Evolutionary conservation across 2,888 invertebrate species (phyloP), one percentile per base, ranked within the genome.

Genomic region (Ectemnius continuus): DNA sequence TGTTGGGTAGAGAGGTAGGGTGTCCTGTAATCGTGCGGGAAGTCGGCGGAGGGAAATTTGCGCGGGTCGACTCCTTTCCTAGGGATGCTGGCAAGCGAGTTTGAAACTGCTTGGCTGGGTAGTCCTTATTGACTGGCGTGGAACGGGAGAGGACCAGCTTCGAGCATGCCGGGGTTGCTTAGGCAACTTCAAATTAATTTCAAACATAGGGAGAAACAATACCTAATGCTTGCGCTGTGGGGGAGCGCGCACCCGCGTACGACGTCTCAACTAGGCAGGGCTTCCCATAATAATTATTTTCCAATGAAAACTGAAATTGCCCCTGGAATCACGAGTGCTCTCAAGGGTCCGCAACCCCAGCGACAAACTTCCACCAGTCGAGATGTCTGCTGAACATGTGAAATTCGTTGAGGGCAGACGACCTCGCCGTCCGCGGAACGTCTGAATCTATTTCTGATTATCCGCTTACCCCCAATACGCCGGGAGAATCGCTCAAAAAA

Each of bases 171-270:
- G 76, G 83, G 85, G 82, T 85, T 85, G 86, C 87, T 88, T 86
- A 86, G 84, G 86, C 85, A 87, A 88, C 88, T 88, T 86, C 83
- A 85, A 90, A 89, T 89, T 89, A 89, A 89, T 89, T 89, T 87
- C 86, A 84, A 86, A 85, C 80, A 82, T 78, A 80, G 79, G 75
- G 79, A 80, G 84, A 85, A 85, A 85, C 85, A 85, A 85, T 85
- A 84, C 80, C 79, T 78, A 78, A 73, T 76, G 73, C 76, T 65
- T 60, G 45, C 67, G 61, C 57, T 45, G 52, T 60, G 63, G 62
- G 57, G 65, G 67, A 52, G 61, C 67, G 23, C 23, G 23, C 23
- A 23, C 2, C 2, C 2, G 23, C 23, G 23, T 23, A 23, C 23
- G 46, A 66, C 59, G 67, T 70, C 75, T 77, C 71, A 64, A 74